These are phyloP conservation scores for Heliornis fulica DNA, from an alignment of 2,113 vertebrate genomes.

Conservation along the genomic window DNA sequence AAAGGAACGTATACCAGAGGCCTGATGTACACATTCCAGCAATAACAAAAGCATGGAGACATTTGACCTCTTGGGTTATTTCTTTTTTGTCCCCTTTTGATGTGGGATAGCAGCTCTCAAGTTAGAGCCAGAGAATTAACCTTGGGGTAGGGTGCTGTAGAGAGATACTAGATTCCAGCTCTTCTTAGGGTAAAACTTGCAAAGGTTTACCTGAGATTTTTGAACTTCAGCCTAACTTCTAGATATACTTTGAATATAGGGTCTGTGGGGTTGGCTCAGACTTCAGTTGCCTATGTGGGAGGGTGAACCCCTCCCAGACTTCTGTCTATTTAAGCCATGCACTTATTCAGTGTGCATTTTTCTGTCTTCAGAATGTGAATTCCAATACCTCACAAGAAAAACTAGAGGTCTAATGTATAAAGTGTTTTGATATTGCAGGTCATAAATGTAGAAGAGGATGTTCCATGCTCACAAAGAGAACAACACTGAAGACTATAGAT, in stretches of 20 bases:
- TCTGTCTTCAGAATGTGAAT: background rate
- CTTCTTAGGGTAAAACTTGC: background rate
- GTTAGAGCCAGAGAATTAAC: background rate
- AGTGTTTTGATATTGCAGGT: background rate
- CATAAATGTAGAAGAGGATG: background rate
- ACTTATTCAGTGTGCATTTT: background rate
- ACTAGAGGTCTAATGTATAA: background rate
- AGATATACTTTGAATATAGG: background rate
- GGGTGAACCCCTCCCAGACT: background rate
- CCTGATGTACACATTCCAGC: background rate
- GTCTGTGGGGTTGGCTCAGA: background rate
- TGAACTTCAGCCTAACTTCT: background rate
- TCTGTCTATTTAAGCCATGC: background rate
- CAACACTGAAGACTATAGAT: background rate
- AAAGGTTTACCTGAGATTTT: background rate
- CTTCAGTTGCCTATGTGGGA: background rate
- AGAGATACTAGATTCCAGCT: background rate
- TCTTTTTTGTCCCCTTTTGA: background rate
- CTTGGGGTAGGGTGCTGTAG: background rate
- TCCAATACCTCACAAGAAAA: background rate
- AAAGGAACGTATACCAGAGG: background rate
- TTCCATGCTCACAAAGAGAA: background rate
- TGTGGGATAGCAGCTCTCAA: background rate
- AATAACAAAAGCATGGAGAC: background rate
- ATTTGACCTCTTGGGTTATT: background rate